These are phyloP conservation scores for Bovichtus variegatus DNA, from an alignment of 2,797 vertebrate species.

Conservation along the genomic window DNA sequence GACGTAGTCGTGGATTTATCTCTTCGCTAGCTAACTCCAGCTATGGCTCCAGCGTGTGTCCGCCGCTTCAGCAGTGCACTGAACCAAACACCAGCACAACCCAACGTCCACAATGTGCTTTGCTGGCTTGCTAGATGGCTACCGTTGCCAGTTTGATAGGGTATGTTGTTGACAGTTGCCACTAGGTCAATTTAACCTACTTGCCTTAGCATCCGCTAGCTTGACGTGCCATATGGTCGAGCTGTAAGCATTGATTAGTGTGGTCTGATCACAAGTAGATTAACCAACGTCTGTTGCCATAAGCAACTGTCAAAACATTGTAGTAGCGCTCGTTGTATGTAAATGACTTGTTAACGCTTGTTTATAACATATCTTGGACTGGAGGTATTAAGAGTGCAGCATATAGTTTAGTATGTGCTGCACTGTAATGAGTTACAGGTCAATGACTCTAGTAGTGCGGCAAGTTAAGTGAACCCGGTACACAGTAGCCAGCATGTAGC, in stretches of 20 bases:
- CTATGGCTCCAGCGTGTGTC: background rate
- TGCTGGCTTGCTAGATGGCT: no score
- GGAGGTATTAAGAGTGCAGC: no score
- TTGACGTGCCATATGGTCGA: conserved; percentile 73
- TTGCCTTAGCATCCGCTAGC: conserved; percentile 36
- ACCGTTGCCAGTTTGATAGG: background rate
- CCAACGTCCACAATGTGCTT: background rate
- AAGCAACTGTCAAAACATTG: conserved; percentile 68
- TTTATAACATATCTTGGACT: background rate
- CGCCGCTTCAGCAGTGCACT: no score
- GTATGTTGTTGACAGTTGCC: background rate
- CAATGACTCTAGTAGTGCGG: background rate
- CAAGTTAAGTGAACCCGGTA: background rate
- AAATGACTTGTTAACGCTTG: background rate
- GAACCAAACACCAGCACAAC: background rate
- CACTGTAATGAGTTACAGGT: background rate
- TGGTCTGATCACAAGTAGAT: conserved; percentile 73
- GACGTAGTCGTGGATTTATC: background rate
- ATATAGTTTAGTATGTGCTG: background rate
- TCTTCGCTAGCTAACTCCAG: background rate
- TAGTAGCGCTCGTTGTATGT: conserved; percentile 39
- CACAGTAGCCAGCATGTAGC: background rate
- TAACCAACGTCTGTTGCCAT: conserved; percentile 69
- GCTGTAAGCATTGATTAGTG: conserved; percentile 79
- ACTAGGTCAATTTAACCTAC: conserved; percentile 30